A percentile compares a stretch with the other conserved stretches of the same genome.
phyloP scores from a whole-genome alignment of 2,888 invertebrate genomes.

The Pegoplata infirma region DNA sequence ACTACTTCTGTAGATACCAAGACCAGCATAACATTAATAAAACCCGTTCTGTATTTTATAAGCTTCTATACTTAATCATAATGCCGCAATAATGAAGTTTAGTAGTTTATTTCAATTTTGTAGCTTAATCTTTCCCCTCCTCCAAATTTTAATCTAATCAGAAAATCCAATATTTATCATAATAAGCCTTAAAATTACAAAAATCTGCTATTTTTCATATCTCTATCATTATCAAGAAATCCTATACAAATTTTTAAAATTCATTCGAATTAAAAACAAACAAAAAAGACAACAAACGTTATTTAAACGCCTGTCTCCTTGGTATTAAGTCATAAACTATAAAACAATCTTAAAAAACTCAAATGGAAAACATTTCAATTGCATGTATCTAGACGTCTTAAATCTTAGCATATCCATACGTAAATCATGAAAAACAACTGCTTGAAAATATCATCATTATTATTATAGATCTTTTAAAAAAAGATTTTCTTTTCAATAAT shows the following conservation, averaged over 20 bases:
- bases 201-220: constrained; percentile 15
- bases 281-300: neutral
- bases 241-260: neutral
- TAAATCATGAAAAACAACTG: constrained; percentile 50
- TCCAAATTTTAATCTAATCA: neutral
- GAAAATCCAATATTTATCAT: neutral
- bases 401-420: constrained; percentile 3
- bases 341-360: constrained; percentile 17
- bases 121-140: neutral
- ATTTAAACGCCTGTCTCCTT: constrained; percentile 20
- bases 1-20: too few species aligned
- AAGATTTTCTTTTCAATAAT: constrained; percentile 4
- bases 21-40: too few species aligned
- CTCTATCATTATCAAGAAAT: constrained; percentile 7
- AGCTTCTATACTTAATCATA: too few species aligned
- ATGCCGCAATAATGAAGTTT: too few species aligned
- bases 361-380: constrained; percentile 47
- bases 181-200: neutral
- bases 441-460: constrained; percentile 48
- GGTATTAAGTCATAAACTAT: constrained; percentile 40
- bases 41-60: too few species aligned
- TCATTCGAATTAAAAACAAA: neutral
- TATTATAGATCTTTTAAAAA: constrained; percentile 16
- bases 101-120: too few species aligned
- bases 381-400: constrained; percentile 13